Base-by-base conservation (phyloP, 1,140 invertebrate species). In the Fopius arisanus region DNA sequence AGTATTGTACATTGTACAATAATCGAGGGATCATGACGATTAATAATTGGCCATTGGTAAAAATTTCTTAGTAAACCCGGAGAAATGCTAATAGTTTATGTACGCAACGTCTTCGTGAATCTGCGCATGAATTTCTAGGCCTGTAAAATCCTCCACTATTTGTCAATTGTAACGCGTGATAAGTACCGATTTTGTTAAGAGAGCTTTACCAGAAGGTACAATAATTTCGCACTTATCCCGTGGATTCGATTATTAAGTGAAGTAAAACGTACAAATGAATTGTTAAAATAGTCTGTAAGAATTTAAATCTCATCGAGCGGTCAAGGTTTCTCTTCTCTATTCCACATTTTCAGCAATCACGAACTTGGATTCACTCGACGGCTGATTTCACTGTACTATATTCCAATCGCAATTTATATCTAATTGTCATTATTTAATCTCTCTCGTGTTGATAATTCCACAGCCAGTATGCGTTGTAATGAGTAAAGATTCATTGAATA, bases 221-320 rank as follows among this genome's bases (percentile, higher is more conserved):
- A 59, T 59, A 26, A 59, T 59, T 59, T 59, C 54, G 54, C 54
- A 59, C 54, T 59, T 59, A 59, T 59, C 54, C 10, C 54, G 54
- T 59, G 54, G 54, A 59, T 59, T 59, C 54, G 21, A 59, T 59
- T 26, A 59, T 54, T 3, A 23, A 16, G 43, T 51, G 28, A 29
- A 54, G 31, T 59, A 54, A 54, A 19, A 19, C 12, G 2, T 54
- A 29, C 41, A 2, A 37, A 59, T 59, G 28, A 16, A 70, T 54
- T 69, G 43, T 54, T 43, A 68, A 48, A 43, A 48, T 70, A 70
- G 68, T 70, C 28, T 54, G 48, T 70, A 70, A 70, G 68, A 33
- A 28, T 67, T 67, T 1, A 14, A 67, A 6, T 33, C n/a, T n/a
- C 14, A 33, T 26, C 14, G 29, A 28, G 31, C 43, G 29, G 23